Evolutionary conservation across 1,140 invertebrate species (phyloP), one percentile per base, ranked within the genome.

Genomic region (Wasmannia auropunctata): DNA sequence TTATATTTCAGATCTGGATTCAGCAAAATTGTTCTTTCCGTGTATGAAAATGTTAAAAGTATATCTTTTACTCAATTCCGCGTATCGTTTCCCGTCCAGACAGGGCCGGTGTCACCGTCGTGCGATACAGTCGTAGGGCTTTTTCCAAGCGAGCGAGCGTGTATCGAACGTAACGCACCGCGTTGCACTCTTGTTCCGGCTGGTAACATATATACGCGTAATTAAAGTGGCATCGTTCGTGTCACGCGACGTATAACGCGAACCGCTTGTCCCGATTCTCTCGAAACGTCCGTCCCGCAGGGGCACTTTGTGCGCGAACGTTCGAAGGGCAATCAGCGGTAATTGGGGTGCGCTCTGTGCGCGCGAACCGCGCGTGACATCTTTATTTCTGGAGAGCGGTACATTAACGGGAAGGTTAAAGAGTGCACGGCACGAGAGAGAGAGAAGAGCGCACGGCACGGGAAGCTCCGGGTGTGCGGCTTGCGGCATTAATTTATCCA

Each of bases 251-350:
- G 51, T 40, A 63, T 63, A 81, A 85, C 49, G 46, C 49, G 46
- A 62, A 46, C 51, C 58, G 40, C 63, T 80, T 51, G 86, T 86
- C 75, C 22, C 75, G 40, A 11, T 58, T 46, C 49, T 72, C 46
- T 37, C 49, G 63, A 37, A 31, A 16, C 75, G 58, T 43, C 60
- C 56, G 54, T 54, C 58, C 88, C 88, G 43, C 22, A 51, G 85
- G 85, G 25, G 46, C 85, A 76, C 54, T 90, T 90, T 60, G 69
- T 69, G 77, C 75, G 62, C 46, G 63, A 89, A 86, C 49, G 88
- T 86, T 86, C 75, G 87, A 51, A 72, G 72, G 56, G 85, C 86
- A 90, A 90, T 90, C 86, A 90, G 80, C 74, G 67, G 16, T 90
- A 90, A 90, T 90, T 90, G 88, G 60, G 43, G n/a, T 11, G 74